Percentiles rank a stretch among this genome's conserved stretches.
Conservation (phyloP, 2,113 vertebrate genomes). For the Scomber japonicus region DNA sequence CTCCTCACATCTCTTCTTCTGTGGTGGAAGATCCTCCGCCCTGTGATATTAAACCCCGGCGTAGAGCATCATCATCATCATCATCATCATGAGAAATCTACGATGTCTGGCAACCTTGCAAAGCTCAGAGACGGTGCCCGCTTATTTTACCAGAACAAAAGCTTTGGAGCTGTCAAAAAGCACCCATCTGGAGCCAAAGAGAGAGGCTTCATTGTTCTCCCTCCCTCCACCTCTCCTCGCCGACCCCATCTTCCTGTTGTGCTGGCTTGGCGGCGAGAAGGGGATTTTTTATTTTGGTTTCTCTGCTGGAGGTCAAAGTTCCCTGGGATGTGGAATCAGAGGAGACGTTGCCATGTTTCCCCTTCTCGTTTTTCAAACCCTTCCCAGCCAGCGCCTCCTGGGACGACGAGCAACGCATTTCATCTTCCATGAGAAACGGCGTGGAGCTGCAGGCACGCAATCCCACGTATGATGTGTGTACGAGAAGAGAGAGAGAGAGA, state of each 20-base stretch:
- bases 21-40: slow-evolving; percentile 30
- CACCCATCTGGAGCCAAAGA: slow-evolving; percentile 67
- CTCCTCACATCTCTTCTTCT: slow-evolving; percentile 40
- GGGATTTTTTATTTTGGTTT: slow-evolving; percentile 81
- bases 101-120: slow-evolving; percentile 68
- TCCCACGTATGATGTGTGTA: slow-evolving; percentile 16
- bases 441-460: slow-evolving; percentile 26
- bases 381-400: slow-evolving; percentile 64
- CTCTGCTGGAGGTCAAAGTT: slow-evolving; percentile 80
- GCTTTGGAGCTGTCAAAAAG: slow-evolving; percentile 67
- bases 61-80: slow-evolving; percentile 16
- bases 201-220: slow-evolving; percentile 75
- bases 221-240: slow-evolving; percentile 59
- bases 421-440: slow-evolving; percentile 70
- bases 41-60: slow-evolving; percentile 41
- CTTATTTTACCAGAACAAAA: slow-evolving; percentile 63
- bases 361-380: slow-evolving; percentile 44
- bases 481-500: neutral
- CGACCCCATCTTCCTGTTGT: slow-evolving; percentile 73
- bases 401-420: slow-evolving; percentile 44
- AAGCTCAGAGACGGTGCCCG: slow-evolving; percentile 45
- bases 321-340: slow-evolving; percentile 76
- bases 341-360: slow-evolving; percentile 73
- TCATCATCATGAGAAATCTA: slow-evolving; percentile 47
- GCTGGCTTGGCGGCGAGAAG: slow-evolving; percentile 65